Evolutionary conservation across 2,113 vertebrate genomes (phyloP).

Genomic region (Dromiciops gliroides): DNA sequence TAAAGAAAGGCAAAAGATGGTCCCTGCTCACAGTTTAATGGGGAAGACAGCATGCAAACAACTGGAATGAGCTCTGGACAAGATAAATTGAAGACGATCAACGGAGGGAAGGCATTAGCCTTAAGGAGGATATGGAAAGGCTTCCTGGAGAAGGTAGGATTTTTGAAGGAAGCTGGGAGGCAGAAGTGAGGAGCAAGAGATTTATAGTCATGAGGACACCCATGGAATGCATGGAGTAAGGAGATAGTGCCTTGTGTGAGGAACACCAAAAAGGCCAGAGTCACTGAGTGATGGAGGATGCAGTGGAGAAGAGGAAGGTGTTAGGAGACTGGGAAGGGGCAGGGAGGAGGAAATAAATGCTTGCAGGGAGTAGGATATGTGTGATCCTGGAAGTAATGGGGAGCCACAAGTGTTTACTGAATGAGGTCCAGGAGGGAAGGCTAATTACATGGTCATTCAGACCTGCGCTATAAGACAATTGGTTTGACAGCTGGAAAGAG

Average conservation of each 20-base stretch:
- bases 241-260: neutral
- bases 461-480: neutral
- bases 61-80: neutral
- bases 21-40: neutral
- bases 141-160: neutral
- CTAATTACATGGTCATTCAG: neutral
- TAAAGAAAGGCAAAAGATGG: too few relatives aligned
- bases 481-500: neutral
- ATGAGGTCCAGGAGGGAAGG: neutral
- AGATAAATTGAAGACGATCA: neutral
- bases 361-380: neutral
- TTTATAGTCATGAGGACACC: neutral
- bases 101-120: neutral
- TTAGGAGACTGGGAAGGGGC: neutral
- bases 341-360: neutral
- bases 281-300: neutral
- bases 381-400: neutral
- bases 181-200: neutral
- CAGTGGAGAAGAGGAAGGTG: neutral
- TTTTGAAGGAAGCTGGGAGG: neutral
- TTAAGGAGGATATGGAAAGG: neutral
- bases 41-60: neutral
- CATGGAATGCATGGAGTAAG: neutral
- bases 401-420: neutral
- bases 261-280: neutral